Evolutionary conservation across 2,797 vertebrate species (phyloP).

Genomic region (Gadopsis bispinosus): DNA sequence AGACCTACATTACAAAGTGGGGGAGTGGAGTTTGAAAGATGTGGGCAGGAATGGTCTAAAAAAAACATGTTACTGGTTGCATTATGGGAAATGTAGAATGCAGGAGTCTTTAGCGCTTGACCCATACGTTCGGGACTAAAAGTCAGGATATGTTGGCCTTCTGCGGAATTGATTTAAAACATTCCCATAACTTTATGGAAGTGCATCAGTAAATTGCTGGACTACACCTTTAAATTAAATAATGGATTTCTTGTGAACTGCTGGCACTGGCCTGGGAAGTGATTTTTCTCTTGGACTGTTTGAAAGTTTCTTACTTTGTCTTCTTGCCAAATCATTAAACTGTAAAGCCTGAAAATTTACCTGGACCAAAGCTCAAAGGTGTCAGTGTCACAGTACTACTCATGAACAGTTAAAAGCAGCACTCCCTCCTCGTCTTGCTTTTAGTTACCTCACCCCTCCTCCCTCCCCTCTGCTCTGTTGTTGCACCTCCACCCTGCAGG

Average conservation of each 20-base stretch:
- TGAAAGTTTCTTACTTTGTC: neutral
- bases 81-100: neutral
- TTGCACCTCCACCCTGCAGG: constrained; percentile 29
- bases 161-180: constrained; percentile 18
- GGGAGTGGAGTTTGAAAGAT: neutral
- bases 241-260: constrained; percentile 17
- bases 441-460: neutral
- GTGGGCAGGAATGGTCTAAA: neutral
- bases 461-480: neutral
- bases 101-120: neutral
- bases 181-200: constrained; percentile 3
- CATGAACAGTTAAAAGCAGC: constrained; percentile 12
- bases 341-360: constrained; percentile 3
- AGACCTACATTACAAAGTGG: neutral
- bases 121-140: neutral
- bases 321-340: constrained; percentile 23
- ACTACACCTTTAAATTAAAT: neutral
- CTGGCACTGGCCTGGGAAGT: too few relatives aligned
- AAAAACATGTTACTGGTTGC: neutral
- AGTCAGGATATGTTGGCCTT: neutral
- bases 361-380: neutral
- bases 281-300: neutral
- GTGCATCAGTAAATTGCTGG: neutral
- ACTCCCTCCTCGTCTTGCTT: neutral
- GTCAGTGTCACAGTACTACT: constrained; percentile 6